Percentiles rank a stretch among this genome's conserved stretches.
Conservation (phyloP, 2,888 invertebrate genomes). For the Acleris literana region DNA sequence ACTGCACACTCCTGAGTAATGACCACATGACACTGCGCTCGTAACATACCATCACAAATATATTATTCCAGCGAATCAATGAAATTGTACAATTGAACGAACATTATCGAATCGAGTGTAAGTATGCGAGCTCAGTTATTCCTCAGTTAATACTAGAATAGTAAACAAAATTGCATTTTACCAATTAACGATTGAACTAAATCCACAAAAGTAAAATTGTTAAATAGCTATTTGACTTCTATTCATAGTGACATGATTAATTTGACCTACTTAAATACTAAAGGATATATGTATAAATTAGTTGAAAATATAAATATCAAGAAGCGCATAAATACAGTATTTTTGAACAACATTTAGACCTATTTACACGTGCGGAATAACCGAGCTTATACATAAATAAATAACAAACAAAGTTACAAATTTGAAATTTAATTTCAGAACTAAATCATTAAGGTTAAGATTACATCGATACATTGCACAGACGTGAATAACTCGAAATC, state of each 20-base stretch:
- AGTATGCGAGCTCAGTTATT: constrained; percentile 7
- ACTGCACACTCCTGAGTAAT: constrained; percentile 19
- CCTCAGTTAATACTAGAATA: not conserved
- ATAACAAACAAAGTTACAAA: not conserved
- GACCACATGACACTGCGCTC: constrained; percentile 3
- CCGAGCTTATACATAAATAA: constrained; percentile 5
- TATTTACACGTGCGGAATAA: not conserved
- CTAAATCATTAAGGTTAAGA: not conserved
- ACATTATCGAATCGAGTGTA: not conserved
- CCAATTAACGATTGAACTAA: too few species aligned
- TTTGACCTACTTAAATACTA: too few species aligned
- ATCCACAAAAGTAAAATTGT: too few species aligned
- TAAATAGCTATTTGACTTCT: too few species aligned
- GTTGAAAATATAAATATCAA: too few species aligned
- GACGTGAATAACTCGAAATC: too few species aligned
- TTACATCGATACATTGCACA: not conserved
- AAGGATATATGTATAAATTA: too few species aligned
- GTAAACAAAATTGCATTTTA: too few species aligned
- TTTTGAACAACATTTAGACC: not conserved
- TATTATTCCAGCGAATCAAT: constrained; percentile 15
- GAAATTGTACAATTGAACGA: constrained; percentile 10
- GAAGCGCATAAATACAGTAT: too few species aligned
- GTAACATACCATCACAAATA: constrained; percentile 23
- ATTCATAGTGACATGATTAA: too few species aligned
- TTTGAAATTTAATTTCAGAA: too few species aligned